Evolutionary conservation across 30 jellyfish, hydroid and myxozoan genomes (phyloP), one percentile per base, ranked within the genome.

Genomic region (Cassiopea xamachana): DNA sequence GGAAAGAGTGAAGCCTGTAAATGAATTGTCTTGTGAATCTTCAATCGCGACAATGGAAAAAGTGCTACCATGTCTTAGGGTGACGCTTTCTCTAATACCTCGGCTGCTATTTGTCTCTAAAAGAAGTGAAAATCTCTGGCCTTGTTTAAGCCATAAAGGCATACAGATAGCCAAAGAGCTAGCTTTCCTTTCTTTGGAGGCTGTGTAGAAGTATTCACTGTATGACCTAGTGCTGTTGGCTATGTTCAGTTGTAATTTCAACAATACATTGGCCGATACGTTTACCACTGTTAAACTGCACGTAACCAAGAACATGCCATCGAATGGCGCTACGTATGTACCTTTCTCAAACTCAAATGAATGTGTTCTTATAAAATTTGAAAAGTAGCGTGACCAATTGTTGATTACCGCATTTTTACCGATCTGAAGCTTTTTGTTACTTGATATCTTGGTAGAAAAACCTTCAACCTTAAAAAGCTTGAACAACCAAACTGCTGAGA

Each of bases 401-500:
- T 44, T 74, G 12, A 51, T 62, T 9, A 44, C 72, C 12, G 4
- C 19, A 12, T 18, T 82, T 15, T 18, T 58, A 8, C 43, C 13
- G 17, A 77, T 1, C 12, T 49, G 55, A 73, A 75, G 19, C 2
- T 17, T 46, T 15, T 46, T 55, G 44, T 19, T 51, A 39, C 13
- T 77, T 13, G 55, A 15, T 6, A 90, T 48, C 64, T 1, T 73
- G 2, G 97, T 77, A 1, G 92, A 84, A 72, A 90, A 90, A 19
- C 97, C 97, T 50, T 77, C 93, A 5, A 79, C 89, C 6, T 46
- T 80, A 69, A 50, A 83, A 2, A 71, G 64, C 61, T 73, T 90
- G 43, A 83, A 77, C 48, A 90, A 60, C 90, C 70, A 59, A 44
- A 90, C 90, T 4, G 92, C 93, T 10, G 97, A 90, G 67, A 90